Conservation (phyloP, 2,113 vertebrate species). For the Melospiza melodia region DNA sequence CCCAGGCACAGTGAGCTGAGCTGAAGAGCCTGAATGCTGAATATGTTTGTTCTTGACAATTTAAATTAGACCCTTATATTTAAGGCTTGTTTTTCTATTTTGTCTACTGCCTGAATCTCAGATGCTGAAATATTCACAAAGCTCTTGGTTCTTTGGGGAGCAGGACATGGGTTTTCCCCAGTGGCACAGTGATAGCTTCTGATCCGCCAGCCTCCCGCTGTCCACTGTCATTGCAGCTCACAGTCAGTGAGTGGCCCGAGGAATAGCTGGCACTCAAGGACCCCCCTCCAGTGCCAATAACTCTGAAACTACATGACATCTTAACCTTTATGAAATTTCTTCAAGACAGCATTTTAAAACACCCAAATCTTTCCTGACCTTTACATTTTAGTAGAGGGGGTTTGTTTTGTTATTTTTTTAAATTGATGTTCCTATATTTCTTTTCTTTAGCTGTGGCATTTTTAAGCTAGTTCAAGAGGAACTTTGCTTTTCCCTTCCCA, state of each 20-base stretch:
- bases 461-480: conserved; percentile 80
- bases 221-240: conserved; percentile 81
- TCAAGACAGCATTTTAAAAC: conserved; percentile 87
- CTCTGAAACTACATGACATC: conserved; percentile 85
- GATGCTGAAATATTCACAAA: conserved; percentile 15
- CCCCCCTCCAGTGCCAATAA: conserved; percentile 74
- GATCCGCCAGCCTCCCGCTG: conserved; percentile 79
- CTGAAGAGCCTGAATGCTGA: not conserved
- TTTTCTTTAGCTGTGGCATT: conserved; percentile 77
- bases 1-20: not conserved
- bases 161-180: conserved; percentile 45
- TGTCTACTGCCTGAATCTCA: not conserved
- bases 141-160: conserved; percentile 47
- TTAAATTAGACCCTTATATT: conserved; percentile 20
- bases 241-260: conserved; percentile 77
- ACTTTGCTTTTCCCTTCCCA: conserved; percentile 72
- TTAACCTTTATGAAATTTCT: conserved; percentile 87
- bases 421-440: conserved; percentile 80
- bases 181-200: conserved; percentile 70
- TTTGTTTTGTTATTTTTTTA: conserved; percentile 71
- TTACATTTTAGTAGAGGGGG: conserved; percentile 76
- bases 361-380: conserved; percentile 87
- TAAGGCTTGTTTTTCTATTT: conserved; percentile 40
- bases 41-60: not conserved
- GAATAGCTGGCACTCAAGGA: conserved; percentile 73